A percentile compares a stretch with the other conserved stretches of the same genome.
Conservation (phyloP, 2,113 vertebrate species). For the Sinocyclocheilus rhinocerous region DNA sequence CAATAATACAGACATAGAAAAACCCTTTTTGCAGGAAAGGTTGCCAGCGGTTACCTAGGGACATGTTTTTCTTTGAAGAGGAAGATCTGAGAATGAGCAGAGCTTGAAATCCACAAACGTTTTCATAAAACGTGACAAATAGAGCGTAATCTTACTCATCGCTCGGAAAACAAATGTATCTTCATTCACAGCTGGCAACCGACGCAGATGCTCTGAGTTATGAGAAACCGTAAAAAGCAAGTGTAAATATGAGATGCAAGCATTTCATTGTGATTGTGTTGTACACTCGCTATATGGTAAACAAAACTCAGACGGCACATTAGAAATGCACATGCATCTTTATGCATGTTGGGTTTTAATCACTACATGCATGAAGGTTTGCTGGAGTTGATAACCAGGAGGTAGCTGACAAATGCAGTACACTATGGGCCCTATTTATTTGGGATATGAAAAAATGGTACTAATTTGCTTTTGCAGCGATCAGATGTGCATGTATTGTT, state of each 20-base stretch:
- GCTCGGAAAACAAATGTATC: conserved; percentile 26
- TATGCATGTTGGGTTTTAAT: conserved; percentile 5
- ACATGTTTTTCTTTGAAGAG: conserved; percentile 41
- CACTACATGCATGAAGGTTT: background rate
- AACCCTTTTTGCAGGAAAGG: background rate
- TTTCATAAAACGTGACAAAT: conserved; percentile 44
- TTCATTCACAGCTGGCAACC: conserved; percentile 21
- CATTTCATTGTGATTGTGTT: background rate
- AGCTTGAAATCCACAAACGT: background rate
- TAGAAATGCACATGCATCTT: background rate
- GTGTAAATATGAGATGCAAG: conserved; percentile 1
- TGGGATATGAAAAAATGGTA: background rate
- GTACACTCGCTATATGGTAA: background rate
- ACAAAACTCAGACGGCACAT: background rate
- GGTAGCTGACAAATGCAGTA: background rate
- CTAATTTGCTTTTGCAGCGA: too few species aligned
- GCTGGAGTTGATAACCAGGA: background rate
- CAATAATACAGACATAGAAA: background rate
- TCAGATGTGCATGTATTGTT: background rate
- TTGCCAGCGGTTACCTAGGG: conserved; percentile 5
- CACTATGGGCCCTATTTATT: background rate
- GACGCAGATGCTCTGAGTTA: background rate
- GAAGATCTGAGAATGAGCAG: conserved; percentile 24
- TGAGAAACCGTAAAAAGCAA: background rate
- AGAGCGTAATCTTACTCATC: conserved; percentile 27